Evolutionary conservation across 2,797 vertebrate genomes (phyloP).

Genomic region (Paramormyrops hopkinsi): DNA sequence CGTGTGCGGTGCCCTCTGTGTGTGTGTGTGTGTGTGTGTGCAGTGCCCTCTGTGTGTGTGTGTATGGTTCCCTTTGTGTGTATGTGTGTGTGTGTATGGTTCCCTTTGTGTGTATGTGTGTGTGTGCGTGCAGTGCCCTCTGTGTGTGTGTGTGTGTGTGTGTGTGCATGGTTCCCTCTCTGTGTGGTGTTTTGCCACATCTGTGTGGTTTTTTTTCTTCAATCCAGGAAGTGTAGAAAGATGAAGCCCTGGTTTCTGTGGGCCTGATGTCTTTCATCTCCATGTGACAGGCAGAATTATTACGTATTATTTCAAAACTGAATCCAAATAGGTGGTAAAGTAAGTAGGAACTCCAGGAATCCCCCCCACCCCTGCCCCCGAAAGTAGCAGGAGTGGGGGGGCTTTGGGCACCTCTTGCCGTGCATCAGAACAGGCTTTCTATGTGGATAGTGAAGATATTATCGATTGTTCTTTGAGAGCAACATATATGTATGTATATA

Average conservation of each 20-base stretch:
- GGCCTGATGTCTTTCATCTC: background rate
- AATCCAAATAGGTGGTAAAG: background rate
- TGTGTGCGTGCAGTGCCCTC: too few relatives aligned
- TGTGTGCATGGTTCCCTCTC: background rate
- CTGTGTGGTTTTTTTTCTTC: background rate
- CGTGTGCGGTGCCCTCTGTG: background rate
- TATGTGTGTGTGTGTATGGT: too few relatives aligned
- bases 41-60: too few relatives aligned
- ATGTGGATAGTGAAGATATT: conserved; percentile 32
- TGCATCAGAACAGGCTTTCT: background rate
- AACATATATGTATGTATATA: conserved; percentile 1
- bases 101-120: too few relatives aligned
- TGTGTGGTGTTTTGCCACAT: background rate
- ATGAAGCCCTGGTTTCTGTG: background rate
- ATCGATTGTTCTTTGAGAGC: conserved; percentile 68
- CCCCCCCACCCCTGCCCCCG: conserved; percentile 42
- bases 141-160: background rate
- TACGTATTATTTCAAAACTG: background rate
- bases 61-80: too few relatives aligned
- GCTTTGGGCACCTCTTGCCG: conserved; percentile 44
- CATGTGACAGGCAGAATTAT: conserved; percentile 12
- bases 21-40: too few relatives aligned
- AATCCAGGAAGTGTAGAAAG: background rate
- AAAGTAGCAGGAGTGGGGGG: conserved; percentile 55
- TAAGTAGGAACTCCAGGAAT: conserved; percentile 45